These are phyloP conservation scores for Heliconius nattereri DNA, from an alignment of 1,140 invertebrate genomes.

Conservation along the genomic window DNA sequence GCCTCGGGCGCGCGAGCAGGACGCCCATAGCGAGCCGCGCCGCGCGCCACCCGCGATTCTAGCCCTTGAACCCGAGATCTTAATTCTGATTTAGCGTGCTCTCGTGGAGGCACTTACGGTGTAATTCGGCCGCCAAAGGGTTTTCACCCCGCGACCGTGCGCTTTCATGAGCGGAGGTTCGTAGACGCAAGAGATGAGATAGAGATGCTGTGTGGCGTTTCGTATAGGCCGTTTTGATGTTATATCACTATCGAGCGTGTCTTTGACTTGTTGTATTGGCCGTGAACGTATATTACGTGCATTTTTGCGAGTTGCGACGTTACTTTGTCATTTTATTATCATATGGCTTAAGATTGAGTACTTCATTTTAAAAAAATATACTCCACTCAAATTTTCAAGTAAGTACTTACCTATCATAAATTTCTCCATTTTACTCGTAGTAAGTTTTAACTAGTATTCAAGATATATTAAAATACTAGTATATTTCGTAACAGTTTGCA, in stretches of 20 bases:
- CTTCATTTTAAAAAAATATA: background rate
- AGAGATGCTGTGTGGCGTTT: conserved; percentile 75
- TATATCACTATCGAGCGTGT: conserved; percentile 74
- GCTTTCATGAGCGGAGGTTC: conserved; percentile 60
- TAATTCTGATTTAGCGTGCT: conserved; percentile 71
- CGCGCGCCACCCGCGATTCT: conserved; percentile 62
- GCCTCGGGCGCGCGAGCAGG: conserved; percentile 73
- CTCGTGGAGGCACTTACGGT: conserved; percentile 57
- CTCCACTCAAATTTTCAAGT: background rate
- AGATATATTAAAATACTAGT: too few species aligned
- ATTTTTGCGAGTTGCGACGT: conserved; percentile 32
- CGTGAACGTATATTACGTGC: conserved; percentile 64
- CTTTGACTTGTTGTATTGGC: conserved; percentile 64
- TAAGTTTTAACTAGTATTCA: too few species aligned
- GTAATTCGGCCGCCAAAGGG: conserved; percentile 63
- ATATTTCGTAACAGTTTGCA: too few species aligned
- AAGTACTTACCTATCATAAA: background rate
- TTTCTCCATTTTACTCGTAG: background rate
- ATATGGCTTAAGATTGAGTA: background rate
- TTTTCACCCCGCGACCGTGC: conserved; percentile 71
- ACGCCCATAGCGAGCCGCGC: conserved; percentile 61
- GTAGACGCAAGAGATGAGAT: conserved; percentile 71
- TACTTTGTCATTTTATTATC: conserved; percentile 21
- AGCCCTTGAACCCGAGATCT: conserved; percentile 72
- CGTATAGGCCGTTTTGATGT: conserved; percentile 62